These are phyloP conservation scores for Ctenodactylus gundi DNA, from an alignment of 2,113 vertebrate genomes.

Conservation along the genomic window DNA sequence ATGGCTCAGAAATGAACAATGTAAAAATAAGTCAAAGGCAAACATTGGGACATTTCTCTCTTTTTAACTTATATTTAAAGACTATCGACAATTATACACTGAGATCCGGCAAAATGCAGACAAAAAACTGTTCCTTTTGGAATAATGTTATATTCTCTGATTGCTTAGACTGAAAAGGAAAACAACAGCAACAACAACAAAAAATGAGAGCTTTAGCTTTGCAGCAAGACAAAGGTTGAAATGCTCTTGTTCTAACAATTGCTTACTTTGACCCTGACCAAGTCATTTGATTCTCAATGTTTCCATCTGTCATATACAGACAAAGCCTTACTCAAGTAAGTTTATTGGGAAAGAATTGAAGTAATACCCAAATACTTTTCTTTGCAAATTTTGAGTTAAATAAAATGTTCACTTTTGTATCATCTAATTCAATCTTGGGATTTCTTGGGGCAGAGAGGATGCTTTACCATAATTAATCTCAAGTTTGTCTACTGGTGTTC, in stretches of 20 bases:
- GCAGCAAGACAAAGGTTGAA: not conserved
- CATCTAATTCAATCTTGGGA: not conserved
- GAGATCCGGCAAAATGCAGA: conserved; percentile 29
- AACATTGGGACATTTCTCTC: conserved; percentile 47
- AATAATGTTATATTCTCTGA: not conserved
- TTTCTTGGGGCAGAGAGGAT: conserved; percentile 15
- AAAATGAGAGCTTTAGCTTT: not conserved
- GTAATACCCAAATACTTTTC: not conserved
- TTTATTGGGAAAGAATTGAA: not conserved
- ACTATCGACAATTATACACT: conserved; percentile 32
- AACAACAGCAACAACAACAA: too few relatives aligned
- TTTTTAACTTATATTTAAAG: conserved; percentile 60
- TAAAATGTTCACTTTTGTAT: not conserved
- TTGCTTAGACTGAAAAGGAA: conserved; percentile 21
- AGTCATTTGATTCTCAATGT: not conserved
- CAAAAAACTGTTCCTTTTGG: conserved; percentile 1
- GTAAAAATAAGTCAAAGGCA: conserved; percentile 55
- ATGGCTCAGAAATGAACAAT: conserved; percentile 58
- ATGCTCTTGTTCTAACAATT: not conserved
- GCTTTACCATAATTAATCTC: not conserved
- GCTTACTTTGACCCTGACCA: not conserved
- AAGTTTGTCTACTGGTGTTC: not conserved
- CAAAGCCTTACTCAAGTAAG: not conserved
- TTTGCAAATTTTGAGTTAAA: not conserved
- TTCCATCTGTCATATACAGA: not conserved